Conservation (phyloP, 2,888 invertebrate species). For the Noctua janthe region DNA sequence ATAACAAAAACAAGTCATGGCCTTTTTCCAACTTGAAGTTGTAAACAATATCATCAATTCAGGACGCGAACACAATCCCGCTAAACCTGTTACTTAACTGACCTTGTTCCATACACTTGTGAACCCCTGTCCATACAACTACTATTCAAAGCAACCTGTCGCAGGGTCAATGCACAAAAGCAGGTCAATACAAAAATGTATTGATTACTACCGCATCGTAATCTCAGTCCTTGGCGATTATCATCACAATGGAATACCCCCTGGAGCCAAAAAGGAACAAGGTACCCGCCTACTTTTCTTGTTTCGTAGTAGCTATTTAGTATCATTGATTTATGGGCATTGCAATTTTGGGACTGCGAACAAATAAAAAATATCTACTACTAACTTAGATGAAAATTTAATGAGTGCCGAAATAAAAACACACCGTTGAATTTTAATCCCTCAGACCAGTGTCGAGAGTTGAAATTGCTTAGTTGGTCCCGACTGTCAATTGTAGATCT, state of each 20-base stretch:
- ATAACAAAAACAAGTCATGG: neutral
- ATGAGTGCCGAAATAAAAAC: neutral
- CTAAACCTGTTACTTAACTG: conserved; percentile 19
- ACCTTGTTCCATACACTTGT: conserved; percentile 56
- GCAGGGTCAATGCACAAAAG: conserved; percentile 82
- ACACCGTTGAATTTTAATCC: neutral
- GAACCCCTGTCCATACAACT: conserved; percentile 66
- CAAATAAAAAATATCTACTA: neutral
- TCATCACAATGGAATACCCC: conserved; percentile 84
- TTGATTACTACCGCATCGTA: conserved; percentile 80
- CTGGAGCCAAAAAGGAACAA: conserved; percentile 74
- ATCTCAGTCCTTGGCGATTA: conserved; percentile 75
- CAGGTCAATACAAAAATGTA: conserved; percentile 71
- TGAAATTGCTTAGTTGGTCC: neutral
- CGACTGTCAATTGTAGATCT: neutral
- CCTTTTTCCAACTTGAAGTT: neutral
- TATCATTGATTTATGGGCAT: conserved; percentile 48
- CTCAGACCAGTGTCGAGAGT: neutral
- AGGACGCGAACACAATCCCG: conserved; percentile 1
- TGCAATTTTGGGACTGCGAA: conserved; percentile 11
- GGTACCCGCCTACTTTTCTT: conserved; percentile 69
- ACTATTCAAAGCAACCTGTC: conserved; percentile 82
- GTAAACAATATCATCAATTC: conserved; percentile 9
- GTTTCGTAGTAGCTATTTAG: conserved; percentile 72
- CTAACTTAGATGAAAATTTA: neutral